These are phyloP conservation scores for Acrocephalus scirpaceus DNA, from an alignment of 2,797 vertebrate genomes.

Conservation along the genomic window DNA sequence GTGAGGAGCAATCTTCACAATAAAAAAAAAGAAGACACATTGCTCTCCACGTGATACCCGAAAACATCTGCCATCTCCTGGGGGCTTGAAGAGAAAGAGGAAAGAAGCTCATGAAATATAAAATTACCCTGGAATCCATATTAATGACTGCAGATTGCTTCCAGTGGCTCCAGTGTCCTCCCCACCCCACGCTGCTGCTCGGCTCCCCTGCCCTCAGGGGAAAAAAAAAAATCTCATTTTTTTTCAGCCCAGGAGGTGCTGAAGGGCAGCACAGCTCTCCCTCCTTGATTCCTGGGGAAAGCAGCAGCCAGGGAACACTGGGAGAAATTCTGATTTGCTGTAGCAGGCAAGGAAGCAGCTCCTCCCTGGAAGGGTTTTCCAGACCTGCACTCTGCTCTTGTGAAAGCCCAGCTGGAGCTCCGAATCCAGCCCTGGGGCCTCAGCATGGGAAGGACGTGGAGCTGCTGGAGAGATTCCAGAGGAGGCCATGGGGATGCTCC, in stretches of 20 bases:
- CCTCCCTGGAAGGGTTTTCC: background rate
- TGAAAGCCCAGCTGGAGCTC: background rate
- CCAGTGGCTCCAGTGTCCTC: background rate
- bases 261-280: background rate
- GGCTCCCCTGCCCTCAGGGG: background rate
- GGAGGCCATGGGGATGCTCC: background rate
- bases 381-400: background rate
- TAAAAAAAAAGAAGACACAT: background rate
- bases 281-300: background rate
- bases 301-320: background rate
- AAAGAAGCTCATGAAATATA: slow-evolving; percentile 54
- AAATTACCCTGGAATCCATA: slow-evolving; percentile 36
- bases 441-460: background rate
- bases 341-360: background rate
- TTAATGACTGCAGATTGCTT: background rate
- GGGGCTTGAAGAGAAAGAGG: background rate
- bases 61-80: slow-evolving; percentile 63
- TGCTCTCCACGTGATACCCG: background rate
- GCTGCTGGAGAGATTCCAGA: background rate
- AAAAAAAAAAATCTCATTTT: too few relatives aligned
- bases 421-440: background rate
- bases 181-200: background rate
- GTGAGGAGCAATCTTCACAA: background rate
- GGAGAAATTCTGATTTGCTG: background rate
- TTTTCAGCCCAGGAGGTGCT: background rate